phyloP scores from a whole-genome alignment of 1,140 invertebrate species.

The Ceratosolen solmsi region DNA sequence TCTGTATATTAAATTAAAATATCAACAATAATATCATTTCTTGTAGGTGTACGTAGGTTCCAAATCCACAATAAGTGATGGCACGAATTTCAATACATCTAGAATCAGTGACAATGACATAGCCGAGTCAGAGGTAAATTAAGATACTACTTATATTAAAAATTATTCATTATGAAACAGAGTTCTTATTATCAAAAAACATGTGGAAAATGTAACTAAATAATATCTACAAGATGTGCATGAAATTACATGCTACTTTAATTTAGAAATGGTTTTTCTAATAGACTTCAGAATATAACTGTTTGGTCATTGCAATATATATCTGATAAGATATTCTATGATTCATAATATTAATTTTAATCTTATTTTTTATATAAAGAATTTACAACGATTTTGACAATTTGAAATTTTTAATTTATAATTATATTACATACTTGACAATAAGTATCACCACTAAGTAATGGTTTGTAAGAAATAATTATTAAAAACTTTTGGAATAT shows the following conservation, averaged over 20 bases:
- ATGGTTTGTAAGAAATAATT: too few relatives aligned
- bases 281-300: neutral
- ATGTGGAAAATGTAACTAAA: too few relatives aligned
- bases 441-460: neutral
- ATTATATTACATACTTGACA: neutral
- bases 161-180: neutral
- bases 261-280: neutral
- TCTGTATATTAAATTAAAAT: too few relatives aligned
- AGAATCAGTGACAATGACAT: constrained; percentile 68
- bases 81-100: constrained; percentile 62
- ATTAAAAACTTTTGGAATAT: too few relatives aligned
- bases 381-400: neutral
- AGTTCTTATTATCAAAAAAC: neutral
- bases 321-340: neutral
- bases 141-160: neutral
- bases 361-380: neutral
- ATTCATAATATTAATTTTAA: neutral
- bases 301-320: neutral
- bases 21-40: too few relatives aligned
- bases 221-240: too few relatives aligned
- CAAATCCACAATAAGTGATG: constrained; percentile 68
- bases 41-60: constrained; percentile 71
- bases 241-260: neutral
- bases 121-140: constrained; percentile 64
- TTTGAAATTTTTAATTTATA: neutral